Evolutionary conservation across 2,888 invertebrate species (phyloP), one percentile per base, ranked within the genome.

Genomic region (Drosophila diplacantha): DNA sequence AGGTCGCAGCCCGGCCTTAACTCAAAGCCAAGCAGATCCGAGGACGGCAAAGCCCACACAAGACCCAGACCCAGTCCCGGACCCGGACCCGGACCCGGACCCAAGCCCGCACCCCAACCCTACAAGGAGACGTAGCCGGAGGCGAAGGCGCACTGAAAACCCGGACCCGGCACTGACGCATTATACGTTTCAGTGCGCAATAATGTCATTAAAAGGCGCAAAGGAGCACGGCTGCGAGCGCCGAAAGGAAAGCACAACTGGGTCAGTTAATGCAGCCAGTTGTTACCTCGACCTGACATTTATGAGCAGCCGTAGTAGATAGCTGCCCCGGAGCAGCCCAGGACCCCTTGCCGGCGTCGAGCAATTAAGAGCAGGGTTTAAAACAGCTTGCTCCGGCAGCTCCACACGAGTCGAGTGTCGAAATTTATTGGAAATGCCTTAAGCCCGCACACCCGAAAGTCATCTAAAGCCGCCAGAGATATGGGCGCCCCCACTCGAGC

Each of bases 121-220:
- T 4, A 8, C 26, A 44, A 29, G 43, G 43, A 43, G 44, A 44
- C 44, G 7, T 9, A 8, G 44, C 44, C 31, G 3, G 44, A 31
- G 44, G 44, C 44, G 20, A 18, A 20, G 44, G 44, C 54, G 46
- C 29, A 50, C 49, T 26, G n/a, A 35, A 34, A 47, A 32, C 47
- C 47, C 50, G 52, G 41, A 62, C 67, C 76, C 68, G 52, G 65
- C 67, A 67, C 69, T 77, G 77, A 71, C 74, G 76, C 81, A 81
- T 84, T 83, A 84, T 73, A 66, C 82, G 74, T 72, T 79, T 74
- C 83, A 78, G 69, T 84, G 82, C 84, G 76, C 81, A 84, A 82
- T 84, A 84, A 84, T 84, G 78, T 79, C 82, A 84, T 84, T 84
- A 84, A 74, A 76, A 70, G 65, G 47, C 59, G 64, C 71, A 52